Evolutionary conservation across 2,888 invertebrate genomes (phyloP).

Genomic region (Ephialtes manifestator): DNA sequence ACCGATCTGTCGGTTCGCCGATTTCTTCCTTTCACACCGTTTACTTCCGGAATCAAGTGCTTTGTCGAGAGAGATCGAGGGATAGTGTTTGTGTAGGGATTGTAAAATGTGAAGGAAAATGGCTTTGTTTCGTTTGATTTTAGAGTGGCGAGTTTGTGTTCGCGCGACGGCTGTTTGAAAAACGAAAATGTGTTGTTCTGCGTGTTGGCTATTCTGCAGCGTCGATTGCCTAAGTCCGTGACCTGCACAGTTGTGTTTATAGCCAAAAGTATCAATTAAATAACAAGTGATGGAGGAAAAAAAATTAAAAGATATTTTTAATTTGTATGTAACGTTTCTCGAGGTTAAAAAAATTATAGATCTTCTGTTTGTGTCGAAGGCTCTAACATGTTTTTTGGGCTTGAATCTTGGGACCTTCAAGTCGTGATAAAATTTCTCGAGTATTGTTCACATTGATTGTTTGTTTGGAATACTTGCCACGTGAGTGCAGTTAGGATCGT

Average conservation of each 20-base stretch:
- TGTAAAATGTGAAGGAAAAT: slow-evolving; percentile 77
- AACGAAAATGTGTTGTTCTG: slow-evolving; percentile 73
- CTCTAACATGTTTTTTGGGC: not conserved
- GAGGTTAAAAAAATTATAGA: not conserved
- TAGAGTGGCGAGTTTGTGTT: slow-evolving; percentile 67
- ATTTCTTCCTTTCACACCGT: slow-evolving; percentile 10
- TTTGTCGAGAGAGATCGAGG: slow-evolving; percentile 51
- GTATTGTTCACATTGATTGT: not conserved
- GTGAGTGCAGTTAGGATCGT: slow-evolving; percentile 95
- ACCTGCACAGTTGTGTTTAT: slow-evolving; percentile 76
- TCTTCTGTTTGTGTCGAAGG: not conserved
- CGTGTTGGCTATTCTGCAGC: slow-evolving; percentile 76
- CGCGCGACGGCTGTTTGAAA: slow-evolving; percentile 68
- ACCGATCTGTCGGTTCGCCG: slow-evolving; percentile 50
- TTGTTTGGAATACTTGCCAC: slow-evolving; percentile 90
- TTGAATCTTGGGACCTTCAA: slow-evolving; percentile 1
- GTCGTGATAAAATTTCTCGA: slow-evolving; percentile 2
- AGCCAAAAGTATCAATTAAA: slow-evolving; percentile 43
- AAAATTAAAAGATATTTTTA: not conserved
- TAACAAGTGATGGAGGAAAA: slow-evolving; percentile 37
- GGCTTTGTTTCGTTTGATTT: slow-evolving; percentile 67
- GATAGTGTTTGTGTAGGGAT: slow-evolving; percentile 77
- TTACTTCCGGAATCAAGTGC: slow-evolving; percentile 7
- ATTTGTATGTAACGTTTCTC: not conserved
- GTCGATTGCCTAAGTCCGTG: slow-evolving; percentile 77